A percentile compares a stretch with the other conserved stretches of the same genome.
These are phyloP conservation scores for Siniperca undulata DNA, from an alignment of 2,797 vertebrate genomes.

Conservation along the genomic window DNA sequence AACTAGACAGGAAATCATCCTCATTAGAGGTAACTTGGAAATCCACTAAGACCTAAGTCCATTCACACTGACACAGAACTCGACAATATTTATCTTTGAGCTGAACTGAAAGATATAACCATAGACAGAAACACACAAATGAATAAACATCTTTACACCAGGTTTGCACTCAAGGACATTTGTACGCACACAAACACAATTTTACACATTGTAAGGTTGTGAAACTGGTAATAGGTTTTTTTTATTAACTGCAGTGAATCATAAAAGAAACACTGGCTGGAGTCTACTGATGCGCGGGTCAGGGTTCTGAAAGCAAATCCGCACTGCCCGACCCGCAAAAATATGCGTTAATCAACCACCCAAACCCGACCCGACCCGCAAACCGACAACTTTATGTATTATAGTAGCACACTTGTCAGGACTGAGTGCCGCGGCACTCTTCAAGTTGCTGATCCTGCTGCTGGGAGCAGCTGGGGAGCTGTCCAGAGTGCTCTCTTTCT, in stretches of 20 bases:
- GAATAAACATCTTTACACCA: neutral
- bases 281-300: no score
- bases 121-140: neutral
- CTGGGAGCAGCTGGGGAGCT: no score
- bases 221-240: slow-evolving; percentile 34
- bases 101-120: neutral
- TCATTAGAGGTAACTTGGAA: neutral
- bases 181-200: neutral
- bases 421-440: no score
- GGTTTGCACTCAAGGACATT: slow-evolving; percentile 6
- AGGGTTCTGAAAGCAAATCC: no score
- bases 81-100: neutral
- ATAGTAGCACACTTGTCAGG: no score
- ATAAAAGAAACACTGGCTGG: neutral
- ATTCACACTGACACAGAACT: neutral
- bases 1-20: neutral
- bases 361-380: no score
- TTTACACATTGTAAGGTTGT: neutral
- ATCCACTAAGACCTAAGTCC: neutral
- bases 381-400: no score
- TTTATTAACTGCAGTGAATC: slow-evolving; percentile 24
- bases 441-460: no score
- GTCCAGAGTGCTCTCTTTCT: no score
- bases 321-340: no score
- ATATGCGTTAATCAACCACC: no score